Evolutionary conservation across 2,113 vertebrate genomes (phyloP).

Genomic region (Elaphurus davidianus): DNA sequence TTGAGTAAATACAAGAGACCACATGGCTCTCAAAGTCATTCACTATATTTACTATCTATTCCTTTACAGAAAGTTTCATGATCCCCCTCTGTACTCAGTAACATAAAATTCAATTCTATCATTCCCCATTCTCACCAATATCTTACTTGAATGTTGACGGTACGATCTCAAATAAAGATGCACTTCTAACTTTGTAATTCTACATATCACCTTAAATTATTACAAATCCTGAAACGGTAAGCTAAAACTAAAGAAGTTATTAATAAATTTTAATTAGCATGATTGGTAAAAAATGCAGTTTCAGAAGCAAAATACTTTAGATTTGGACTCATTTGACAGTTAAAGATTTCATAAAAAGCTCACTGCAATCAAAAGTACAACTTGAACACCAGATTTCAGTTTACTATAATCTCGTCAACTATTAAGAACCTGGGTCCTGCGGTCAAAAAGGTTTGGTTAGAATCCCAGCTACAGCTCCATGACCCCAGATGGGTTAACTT

Average conservation of each 20-base stretch:
- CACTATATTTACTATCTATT: background rate
- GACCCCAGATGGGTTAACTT: background rate
- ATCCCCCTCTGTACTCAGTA: background rate
- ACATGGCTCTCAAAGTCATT: slow-evolving; percentile 25
- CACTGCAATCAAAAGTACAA: background rate
- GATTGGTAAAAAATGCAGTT: slow-evolving; percentile 7
- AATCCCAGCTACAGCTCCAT: background rate
- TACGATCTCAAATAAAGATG: slow-evolving; percentile 45
- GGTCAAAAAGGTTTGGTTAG: background rate
- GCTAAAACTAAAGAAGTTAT: slow-evolving; percentile 15
- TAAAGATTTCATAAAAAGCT: slow-evolving; percentile 1
- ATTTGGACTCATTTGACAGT: background rate
- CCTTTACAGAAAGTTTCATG: slow-evolving; percentile 19
- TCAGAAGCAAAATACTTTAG: slow-evolving; percentile 22
- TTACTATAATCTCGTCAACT: background rate
- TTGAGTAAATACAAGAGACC: slow-evolving; percentile 4
- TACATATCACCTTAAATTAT: slow-evolving; percentile 7
- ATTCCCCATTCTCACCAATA: background rate
- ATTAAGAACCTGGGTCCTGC: background rate
- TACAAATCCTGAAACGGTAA: background rate
- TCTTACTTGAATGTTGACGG: background rate
- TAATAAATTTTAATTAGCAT: slow-evolving; percentile 2
- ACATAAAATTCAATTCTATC: slow-evolving; percentile 25
- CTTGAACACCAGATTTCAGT: background rate
- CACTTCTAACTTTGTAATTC: slow-evolving; percentile 11